A percentile compares a stretch with the other conserved stretches of the same genome.
Evolutionary conservation across 2,113 vertebrate species (phyloP).

Genomic region (Xiphophorus hellerii): DNA sequence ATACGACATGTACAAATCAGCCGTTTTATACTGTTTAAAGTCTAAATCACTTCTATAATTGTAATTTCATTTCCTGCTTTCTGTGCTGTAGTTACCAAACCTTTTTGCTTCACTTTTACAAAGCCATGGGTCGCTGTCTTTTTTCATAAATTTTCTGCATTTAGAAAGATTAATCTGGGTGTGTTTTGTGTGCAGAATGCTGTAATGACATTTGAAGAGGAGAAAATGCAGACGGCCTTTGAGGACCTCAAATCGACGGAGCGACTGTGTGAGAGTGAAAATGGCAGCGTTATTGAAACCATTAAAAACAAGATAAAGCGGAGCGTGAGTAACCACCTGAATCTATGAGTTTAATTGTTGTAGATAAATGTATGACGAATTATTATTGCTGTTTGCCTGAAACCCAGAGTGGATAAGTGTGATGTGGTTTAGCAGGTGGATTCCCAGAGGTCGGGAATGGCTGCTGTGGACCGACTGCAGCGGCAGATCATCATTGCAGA

Average conservation of each 20-base stretch:
- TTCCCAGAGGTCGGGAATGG: conserved; percentile 84
- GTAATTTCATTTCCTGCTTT: background rate
- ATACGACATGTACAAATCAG: no score
- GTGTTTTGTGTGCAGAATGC: conserved; percentile 81
- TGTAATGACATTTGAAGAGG: conserved; percentile 98
- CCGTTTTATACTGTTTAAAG: no score
- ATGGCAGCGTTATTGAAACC: conserved; percentile 91
- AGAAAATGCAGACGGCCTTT: conserved; percentile 93
- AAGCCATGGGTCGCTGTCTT: background rate
- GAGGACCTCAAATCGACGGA: conserved; percentile 93
- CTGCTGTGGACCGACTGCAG: conserved; percentile 91
- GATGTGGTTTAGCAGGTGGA: conserved; percentile 81
- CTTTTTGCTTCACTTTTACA: background rate
- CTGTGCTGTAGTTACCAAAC: background rate
- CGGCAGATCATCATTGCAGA: conserved; percentile 98
- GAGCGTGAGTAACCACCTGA: conserved; percentile 82
- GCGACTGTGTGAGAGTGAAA: conserved; percentile 91
- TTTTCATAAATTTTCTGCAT: background rate
- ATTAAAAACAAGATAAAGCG: conserved; percentile 95
- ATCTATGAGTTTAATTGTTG: background rate
- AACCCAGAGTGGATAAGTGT: conserved; percentile 2
- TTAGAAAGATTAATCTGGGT: background rate
- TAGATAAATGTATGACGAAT: background rate
- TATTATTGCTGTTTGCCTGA: background rate
- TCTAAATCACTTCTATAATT: no score